Evolutionary conservation across 2,797 vertebrate genomes (phyloP).

Genomic region (Hippocampus kuda): DNA sequence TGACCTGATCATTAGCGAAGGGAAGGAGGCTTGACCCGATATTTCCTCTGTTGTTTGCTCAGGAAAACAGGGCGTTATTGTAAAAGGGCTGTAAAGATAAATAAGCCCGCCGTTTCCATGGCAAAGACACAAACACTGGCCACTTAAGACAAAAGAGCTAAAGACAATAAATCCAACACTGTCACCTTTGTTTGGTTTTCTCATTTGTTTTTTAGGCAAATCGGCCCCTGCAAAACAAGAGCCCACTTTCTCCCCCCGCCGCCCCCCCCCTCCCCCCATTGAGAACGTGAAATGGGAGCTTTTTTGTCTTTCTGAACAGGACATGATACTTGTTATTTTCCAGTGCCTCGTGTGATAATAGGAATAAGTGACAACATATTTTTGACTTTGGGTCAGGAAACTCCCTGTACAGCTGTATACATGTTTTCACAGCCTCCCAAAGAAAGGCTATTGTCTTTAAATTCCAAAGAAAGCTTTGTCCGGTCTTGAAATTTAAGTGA

Average conservation of each 20-base stretch:
- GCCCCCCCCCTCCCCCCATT: conserved; percentile 27
- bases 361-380: conserved; percentile 66
- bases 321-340: conserved; percentile 60
- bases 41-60: conserved; percentile 80
- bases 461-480: conserved; percentile 59
- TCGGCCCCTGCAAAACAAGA: conserved; percentile 68
- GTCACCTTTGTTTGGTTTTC: conserved; percentile 81
- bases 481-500: conserved; percentile 59
- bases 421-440: conserved; percentile 63
- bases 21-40: conserved; percentile 71
- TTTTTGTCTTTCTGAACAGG: conserved; percentile 50
- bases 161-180: conserved; percentile 74
- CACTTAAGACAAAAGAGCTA: conserved; percentile 63
- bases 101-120: conserved; percentile 76
- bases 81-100: conserved; percentile 69
- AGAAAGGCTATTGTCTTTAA: conserved; percentile 68
- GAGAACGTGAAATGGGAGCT: conserved; percentile 68
- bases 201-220: conserved; percentile 67
- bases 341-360: conserved; percentile 58
- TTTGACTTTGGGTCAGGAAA: conserved; percentile 66
- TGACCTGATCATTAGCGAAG: conserved; percentile 63
- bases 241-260: conserved; percentile 53
- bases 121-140: conserved; percentile 72
- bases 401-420: conserved; percentile 65
- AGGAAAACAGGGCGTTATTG: conserved; percentile 77